phyloP scores from a whole-genome alignment of 1,140 invertebrate genomes.

The Ephestia elutella region DNA sequence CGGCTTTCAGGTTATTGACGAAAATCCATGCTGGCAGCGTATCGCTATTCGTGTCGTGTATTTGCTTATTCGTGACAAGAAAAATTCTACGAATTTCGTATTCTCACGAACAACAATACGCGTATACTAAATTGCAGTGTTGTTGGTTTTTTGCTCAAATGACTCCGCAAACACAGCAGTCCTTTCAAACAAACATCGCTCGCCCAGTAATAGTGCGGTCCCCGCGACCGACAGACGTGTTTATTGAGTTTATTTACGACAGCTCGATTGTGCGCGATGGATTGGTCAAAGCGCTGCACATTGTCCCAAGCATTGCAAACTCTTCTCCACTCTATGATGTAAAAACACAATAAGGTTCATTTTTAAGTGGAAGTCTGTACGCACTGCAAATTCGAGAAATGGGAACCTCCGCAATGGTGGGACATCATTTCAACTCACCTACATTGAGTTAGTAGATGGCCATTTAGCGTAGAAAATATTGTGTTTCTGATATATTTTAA shows the following conservation, averaged over 20 bases:
- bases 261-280: too few relatives aligned
- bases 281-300: too few relatives aligned
- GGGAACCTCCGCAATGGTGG: neutral
- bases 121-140: too few relatives aligned
- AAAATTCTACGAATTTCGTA: too few relatives aligned
- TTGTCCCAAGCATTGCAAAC: neutral
- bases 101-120: too few relatives aligned
- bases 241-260: too few relatives aligned
- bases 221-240: too few relatives aligned
- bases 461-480: neutral
- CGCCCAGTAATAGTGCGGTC: neutral
- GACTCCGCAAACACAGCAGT: neutral
- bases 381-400: conserved; percentile 1
- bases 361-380: neutral
- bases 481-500: neutral
- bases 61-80: too few relatives aligned
- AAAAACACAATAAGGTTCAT: neutral
- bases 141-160: too few relatives aligned
- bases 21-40: too few relatives aligned
- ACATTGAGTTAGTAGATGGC: neutral
- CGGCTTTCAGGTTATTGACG: too few relatives aligned
- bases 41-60: too few relatives aligned
- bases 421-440: neutral
- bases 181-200: neutral
- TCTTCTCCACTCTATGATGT: neutral